Evolutionary conservation across 2,888 invertebrate genomes (phyloP).

Genomic region (Nebria salina): DNA sequence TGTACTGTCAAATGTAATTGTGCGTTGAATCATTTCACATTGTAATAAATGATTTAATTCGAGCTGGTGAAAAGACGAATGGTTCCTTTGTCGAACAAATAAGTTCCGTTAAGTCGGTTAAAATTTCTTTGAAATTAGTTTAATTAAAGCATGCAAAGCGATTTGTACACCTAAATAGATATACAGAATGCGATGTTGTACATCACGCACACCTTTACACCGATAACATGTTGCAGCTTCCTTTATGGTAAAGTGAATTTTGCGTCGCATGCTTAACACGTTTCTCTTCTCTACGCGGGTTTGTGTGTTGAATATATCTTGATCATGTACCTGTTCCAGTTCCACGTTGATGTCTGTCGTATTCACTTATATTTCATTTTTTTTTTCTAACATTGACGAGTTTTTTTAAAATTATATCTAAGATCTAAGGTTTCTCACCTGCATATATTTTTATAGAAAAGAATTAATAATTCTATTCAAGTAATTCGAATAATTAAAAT

Average conservation of each 20-base stretch:
- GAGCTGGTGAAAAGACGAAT: background rate
- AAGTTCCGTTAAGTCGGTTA: conserved; percentile 32
- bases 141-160: conserved; percentile 34
- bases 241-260: background rate
- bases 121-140: conserved; percentile 39
- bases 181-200: background rate
- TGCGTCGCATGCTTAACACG: conserved; percentile 30
- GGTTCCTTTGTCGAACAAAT: conserved; percentile 16
- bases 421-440: background rate
- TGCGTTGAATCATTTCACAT: background rate
- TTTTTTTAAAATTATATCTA: background rate
- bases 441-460: too few species aligned
- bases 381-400: conserved; percentile 11
- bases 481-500: too few species aligned
- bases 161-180: conserved; percentile 9
- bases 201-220: background rate
- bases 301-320: background rate
- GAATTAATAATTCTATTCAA: too few species aligned
- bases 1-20: background rate
- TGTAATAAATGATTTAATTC: background rate
- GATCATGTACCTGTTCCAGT: conserved; percentile 10
- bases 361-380: conserved; percentile 33
- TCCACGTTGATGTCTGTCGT: conserved; percentile 12
- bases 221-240: conserved; percentile 14
- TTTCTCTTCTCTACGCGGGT: conserved; percentile 32